phyloP scores from a whole-genome alignment of 2,888 invertebrate genomes.

The Ditylenchus weischeri region DNA sequence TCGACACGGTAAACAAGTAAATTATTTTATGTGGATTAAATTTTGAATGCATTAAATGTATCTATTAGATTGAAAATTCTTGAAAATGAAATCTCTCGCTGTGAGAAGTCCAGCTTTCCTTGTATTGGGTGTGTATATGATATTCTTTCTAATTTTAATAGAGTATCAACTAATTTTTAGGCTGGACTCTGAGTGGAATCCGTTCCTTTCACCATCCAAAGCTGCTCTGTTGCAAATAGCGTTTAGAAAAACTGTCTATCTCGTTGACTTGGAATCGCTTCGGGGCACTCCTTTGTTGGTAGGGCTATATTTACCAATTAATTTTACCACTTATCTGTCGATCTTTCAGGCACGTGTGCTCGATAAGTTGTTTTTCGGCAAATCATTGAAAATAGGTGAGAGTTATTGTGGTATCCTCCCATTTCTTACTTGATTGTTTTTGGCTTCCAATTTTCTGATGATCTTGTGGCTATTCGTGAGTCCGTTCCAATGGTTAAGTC shows the following conservation, averaged over 20 bases:
- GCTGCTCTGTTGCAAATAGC: background rate
- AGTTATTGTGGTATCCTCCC: background rate
- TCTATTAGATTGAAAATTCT: too few species aligned
- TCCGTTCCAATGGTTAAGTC: background rate
- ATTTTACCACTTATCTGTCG: too few species aligned
- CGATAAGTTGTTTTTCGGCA: constrained; percentile 4
- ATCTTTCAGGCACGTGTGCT: background rate
- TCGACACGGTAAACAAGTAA: too few species aligned
- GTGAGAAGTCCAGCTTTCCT: too few species aligned
- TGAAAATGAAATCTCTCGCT: too few species aligned
- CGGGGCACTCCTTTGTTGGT: background rate
- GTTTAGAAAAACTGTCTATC: background rate
- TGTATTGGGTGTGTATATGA: too few species aligned
- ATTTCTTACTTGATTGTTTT: background rate
- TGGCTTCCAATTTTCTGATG: constrained; percentile 1
- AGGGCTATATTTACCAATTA: too few species aligned
- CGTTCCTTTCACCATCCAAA: background rate
- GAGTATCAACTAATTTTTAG: too few species aligned
- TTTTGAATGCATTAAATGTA: too few species aligned
- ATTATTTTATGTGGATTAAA: too few species aligned
- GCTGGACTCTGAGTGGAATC: constrained; percentile 1
- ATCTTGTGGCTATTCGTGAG: background rate
- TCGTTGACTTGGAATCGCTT: background rate
- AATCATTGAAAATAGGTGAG: background rate
- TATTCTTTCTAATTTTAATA: too few species aligned